phyloP scores from a whole-genome alignment of 2,888 invertebrate species.

The Cremastinae sp. region DNA sequence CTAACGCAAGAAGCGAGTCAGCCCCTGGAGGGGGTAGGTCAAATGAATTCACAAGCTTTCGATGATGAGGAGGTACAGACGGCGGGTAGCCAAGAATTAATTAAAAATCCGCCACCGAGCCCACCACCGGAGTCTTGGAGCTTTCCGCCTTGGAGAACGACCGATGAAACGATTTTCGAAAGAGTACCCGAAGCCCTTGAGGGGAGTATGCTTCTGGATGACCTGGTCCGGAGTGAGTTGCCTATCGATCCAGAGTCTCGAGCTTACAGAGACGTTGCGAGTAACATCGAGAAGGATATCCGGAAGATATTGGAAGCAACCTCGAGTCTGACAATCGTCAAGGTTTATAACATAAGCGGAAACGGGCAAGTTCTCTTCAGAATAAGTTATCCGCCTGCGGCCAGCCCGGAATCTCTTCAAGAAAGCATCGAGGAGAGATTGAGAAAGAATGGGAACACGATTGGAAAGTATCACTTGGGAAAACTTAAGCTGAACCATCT shows the following conservation, averaged over 20 bases:
- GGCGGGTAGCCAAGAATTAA: slow-evolving; percentile 78
- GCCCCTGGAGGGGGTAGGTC: slow-evolving; percentile 71
- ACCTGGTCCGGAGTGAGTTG: slow-evolving; percentile 84
- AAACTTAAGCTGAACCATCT: slow-evolving; percentile 75
- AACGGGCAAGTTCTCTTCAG: slow-evolving; percentile 75
- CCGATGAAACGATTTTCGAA: slow-evolving; percentile 73
- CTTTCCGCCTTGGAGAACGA: slow-evolving; percentile 76
- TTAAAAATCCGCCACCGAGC: slow-evolving; percentile 76
- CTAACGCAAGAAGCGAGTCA: slow-evolving; percentile 84
- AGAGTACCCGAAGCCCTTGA: slow-evolving; percentile 87
- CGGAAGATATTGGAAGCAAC: slow-evolving; percentile 78
- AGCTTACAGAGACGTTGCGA: slow-evolving; percentile 84
- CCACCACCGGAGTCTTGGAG: slow-evolving; percentile 76
- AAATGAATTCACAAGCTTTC: slow-evolving; percentile 82
- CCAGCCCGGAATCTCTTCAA: slow-evolving; percentile 70
- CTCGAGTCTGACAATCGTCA: slow-evolving; percentile 67
- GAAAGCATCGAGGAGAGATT: slow-evolving; percentile 71
- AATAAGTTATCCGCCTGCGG: slow-evolving; percentile 71
- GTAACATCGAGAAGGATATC: slow-evolving; percentile 83
- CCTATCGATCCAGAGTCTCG: slow-evolving; percentile 84
- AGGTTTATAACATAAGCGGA: slow-evolving; percentile 73
- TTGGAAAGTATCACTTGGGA: slow-evolving; percentile 74
- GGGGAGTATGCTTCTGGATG: slow-evolving; percentile 85
- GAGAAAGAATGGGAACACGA: slow-evolving; percentile 67
- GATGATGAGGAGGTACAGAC: slow-evolving; percentile 82